phyloP scores from a whole-genome alignment of 2,113 vertebrate genomes.

The Stegastes partitus region DNA sequence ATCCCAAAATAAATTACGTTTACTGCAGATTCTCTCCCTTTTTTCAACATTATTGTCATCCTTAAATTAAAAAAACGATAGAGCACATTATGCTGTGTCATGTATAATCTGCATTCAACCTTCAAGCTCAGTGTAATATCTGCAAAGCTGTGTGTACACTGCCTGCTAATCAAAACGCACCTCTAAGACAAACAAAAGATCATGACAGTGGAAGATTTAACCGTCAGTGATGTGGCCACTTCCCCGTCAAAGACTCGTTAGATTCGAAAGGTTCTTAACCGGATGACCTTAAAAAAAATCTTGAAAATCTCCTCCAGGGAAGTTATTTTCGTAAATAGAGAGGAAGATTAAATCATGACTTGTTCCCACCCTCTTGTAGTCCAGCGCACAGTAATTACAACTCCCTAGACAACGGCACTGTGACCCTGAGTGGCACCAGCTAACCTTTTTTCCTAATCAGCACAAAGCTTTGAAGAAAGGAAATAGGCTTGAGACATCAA shows the following conservation, averaged over 20 bases:
- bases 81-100: not conserved
- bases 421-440: slow-evolving; percentile 66
- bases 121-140: slow-evolving; percentile 17
- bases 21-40: not conserved
- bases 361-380: slow-evolving; percentile 66
- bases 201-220: slow-evolving; percentile 7
- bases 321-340: slow-evolving; percentile 73
- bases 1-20: slow-evolving; percentile 42
- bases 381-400: slow-evolving; percentile 75
- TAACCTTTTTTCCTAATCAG: slow-evolving; percentile 75
- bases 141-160: slow-evolving; percentile 17
- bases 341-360: slow-evolving; percentile 68
- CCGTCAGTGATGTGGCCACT: slow-evolving; percentile 40
- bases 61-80: slow-evolving; percentile 30
- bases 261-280: slow-evolving; percentile 60
- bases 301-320: slow-evolving; percentile 46
- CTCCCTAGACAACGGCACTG: slow-evolving; percentile 68
- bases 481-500: slow-evolving; percentile 57
- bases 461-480: slow-evolving; percentile 70
- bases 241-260: slow-evolving; percentile 44
- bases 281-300: slow-evolving; percentile 63
- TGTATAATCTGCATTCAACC: slow-evolving; percentile 23
- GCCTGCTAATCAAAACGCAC: slow-evolving; percentile 12
- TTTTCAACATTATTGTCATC: slow-evolving; percentile 11
- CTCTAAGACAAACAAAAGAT: slow-evolving; percentile 30